These are phyloP conservation scores for Temnothorax rugatulus DNA, from an alignment of 2,888 invertebrate genomes.

Conservation along the genomic window DNA sequence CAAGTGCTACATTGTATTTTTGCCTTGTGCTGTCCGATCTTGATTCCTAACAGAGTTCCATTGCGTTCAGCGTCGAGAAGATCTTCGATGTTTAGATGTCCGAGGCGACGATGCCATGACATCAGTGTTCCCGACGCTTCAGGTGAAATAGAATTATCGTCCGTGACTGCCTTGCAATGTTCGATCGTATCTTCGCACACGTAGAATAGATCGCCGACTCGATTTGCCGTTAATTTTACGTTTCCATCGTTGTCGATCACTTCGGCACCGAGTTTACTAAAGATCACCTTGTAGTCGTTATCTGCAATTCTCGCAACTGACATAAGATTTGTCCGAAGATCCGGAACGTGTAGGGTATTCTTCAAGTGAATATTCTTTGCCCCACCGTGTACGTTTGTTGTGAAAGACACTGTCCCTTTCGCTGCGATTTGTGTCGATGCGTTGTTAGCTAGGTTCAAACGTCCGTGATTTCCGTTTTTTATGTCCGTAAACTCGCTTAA, in stretches of 20 bases:
- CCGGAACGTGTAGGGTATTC: background rate
- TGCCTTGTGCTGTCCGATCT: background rate
- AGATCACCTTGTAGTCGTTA: background rate
- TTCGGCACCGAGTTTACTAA: background rate
- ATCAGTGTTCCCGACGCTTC: background rate
- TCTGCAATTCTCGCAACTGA: background rate
- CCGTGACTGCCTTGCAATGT: background rate
- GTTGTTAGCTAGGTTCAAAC: background rate
- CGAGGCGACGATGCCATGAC: constrained; percentile 37
- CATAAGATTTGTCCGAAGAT: background rate
- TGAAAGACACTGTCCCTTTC: background rate
- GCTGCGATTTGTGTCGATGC: background rate
- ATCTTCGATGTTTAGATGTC: constrained; percentile 28
- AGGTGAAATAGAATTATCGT: background rate
- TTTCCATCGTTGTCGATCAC: constrained; percentile 43
- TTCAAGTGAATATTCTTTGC: background rate
- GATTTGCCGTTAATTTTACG: constrained; percentile 23
- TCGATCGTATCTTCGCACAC: background rate
- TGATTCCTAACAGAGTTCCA: background rate
- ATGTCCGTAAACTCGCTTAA: background rate
- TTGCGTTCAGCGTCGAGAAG: background rate
- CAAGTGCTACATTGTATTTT: background rate
- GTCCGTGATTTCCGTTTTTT: background rate
- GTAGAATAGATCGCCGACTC: constrained; percentile 32
- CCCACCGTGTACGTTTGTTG: background rate